Evolutionary conservation across 2,113 vertebrate genomes (phyloP).

Genomic region (Apteryx owenii): DNA sequence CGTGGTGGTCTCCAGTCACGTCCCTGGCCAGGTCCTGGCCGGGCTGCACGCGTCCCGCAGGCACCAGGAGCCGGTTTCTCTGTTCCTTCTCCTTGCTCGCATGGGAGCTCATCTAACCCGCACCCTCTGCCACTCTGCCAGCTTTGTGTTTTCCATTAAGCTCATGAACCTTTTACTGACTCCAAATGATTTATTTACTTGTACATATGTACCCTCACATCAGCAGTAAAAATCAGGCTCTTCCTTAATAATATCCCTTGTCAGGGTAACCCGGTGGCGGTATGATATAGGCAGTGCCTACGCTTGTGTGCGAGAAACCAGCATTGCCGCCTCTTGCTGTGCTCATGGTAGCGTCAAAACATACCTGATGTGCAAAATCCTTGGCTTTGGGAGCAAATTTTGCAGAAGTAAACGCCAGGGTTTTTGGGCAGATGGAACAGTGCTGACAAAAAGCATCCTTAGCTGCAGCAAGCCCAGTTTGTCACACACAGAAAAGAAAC

Average conservation of each 20-base stretch:
- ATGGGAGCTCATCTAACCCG: not conserved
- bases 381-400: fast-evolving
- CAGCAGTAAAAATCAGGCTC: not conserved
- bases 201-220: fast-evolving
- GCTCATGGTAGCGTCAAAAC: not conserved
- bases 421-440: not conserved
- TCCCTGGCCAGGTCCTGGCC: not conserved
- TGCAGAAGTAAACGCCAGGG: not conserved
- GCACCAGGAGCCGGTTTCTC: not conserved
- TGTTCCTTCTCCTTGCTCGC: no score
- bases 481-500: not conserved
- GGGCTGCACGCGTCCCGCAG: not conserved
- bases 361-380: fast-evolving
- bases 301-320: fast-evolving
- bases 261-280: not conserved
- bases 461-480: not conserved
- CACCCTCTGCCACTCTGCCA: not conserved
- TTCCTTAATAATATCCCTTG: fast-evolving
- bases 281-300: fast-evolving
- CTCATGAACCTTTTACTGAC: not conserved
- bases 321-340: fast-evolving
- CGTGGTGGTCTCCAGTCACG: fast-evolving
- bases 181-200: not conserved
- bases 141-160: fast-evolving
- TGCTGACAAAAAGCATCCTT: not conserved